Base-by-base conservation (phyloP, 2,113 vertebrate genomes). In the Hyla sarda region DNA sequence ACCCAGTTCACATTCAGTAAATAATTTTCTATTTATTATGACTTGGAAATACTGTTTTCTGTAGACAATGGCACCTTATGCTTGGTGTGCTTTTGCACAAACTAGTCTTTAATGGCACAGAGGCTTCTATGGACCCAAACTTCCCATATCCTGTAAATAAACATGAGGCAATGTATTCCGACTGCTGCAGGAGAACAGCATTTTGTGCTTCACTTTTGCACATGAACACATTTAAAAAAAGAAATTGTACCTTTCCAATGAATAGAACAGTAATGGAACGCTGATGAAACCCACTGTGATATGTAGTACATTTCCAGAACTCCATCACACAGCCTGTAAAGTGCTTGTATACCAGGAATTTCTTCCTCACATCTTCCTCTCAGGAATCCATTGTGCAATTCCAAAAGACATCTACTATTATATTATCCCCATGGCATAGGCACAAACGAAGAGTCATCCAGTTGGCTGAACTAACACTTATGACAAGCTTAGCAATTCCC, bases 101-200 rank as follows among this genome's bases (percentile, higher is more conserved):
- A 65, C 32, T 60, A 76, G 30, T 30, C 72, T 76, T 69, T 73
- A 41, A 73, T 17, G 23, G 73, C 48, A 30, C 48, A 30, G 34
- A 74, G 71, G 62, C 62, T 34, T 50, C 41, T 30, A 28, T 2
- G 11, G 62, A 3, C 10, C 54, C 25, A 84, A 76, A 74, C 25
- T 13, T 50, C 72, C 16, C 54, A 32, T 12, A 50, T 76, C 8
- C 69, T 65, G 83, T 76, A 84, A 84, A 84, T 84, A 84, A 84
- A 84, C 73, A 84, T 84, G 72, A 84, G 71, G 73, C 72, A 84
- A 84, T 77, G 56, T 62, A 52, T 84, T 75, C 67, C n/a, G 48
- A 83, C 82, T 60, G 32, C 82, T 30, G 82, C 52, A 84, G 30
- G 34, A 76, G 25, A 77, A 65, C 73, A 65, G 72, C 16, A 65